Percentiles rank a stretch among this genome's conserved stretches.
These are phyloP conservation scores for Catocala sponsa DNA, from an alignment of 2,888 invertebrate genomes.

Conservation along the genomic window DNA sequence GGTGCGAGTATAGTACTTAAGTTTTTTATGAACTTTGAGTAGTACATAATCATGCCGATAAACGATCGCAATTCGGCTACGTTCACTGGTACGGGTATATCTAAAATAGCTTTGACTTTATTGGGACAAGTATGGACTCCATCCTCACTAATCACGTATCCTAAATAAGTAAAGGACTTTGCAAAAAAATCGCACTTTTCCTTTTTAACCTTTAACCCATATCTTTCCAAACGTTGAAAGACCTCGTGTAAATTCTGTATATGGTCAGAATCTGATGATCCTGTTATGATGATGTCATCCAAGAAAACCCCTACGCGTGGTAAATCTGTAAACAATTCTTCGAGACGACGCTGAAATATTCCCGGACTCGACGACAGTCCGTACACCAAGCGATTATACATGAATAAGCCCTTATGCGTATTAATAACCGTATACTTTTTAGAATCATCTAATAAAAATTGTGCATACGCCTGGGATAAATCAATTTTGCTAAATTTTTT, in stretches of 20 bases:
- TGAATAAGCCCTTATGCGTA: conserved; percentile 14
- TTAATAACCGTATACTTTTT: conserved; percentile 34
- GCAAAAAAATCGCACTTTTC: conserved; percentile 26
- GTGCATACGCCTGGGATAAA: conserved; percentile 5
- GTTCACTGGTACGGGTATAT: conserved; percentile 12
- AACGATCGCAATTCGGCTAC: conserved; percentile 19
- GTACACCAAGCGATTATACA: conserved; percentile 26
- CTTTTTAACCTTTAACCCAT: conserved; percentile 23
- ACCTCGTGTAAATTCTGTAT: conserved; percentile 15
- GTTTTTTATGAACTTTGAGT: conserved; percentile 31
- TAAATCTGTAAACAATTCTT: conserved; percentile 6
- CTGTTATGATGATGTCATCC: conserved; percentile 12
- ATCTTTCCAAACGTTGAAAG: conserved; percentile 11
- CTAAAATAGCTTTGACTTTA: conserved; percentile 15
- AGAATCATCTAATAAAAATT: conserved; percentile 28
- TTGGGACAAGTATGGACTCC: conserved; percentile 15
- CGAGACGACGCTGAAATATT: conserved; percentile 23
- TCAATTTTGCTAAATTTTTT: too few relatives aligned
- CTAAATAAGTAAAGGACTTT: conserved; percentile 18
- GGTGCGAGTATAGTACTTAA: conserved; percentile 15
- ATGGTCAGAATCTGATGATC: conserved; percentile 5
- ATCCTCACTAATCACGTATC: conserved; percentile 16
- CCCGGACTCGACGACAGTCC: conserved; percentile 28
- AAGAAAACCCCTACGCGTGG: conserved; percentile 14
- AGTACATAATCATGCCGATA: conserved; percentile 35